Evolutionary conservation across 2,113 vertebrate species (phyloP).

Genomic region (Limnothrissa miodon): DNA sequence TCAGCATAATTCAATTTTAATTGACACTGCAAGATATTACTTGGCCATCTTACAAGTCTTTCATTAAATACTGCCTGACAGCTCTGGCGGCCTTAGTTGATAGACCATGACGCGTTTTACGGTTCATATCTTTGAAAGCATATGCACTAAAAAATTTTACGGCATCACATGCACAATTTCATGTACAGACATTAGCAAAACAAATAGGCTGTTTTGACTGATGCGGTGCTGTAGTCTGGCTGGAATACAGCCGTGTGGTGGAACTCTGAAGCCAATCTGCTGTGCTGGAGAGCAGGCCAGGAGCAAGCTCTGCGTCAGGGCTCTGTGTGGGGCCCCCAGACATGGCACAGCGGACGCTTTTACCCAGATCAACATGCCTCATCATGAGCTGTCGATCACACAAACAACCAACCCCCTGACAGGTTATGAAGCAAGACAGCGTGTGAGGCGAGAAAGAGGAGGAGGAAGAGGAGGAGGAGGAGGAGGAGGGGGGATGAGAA

Average conservation of each 20-base stretch:
- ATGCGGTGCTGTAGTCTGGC: not conserved
- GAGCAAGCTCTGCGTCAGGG: not conserved
- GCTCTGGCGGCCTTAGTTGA: not conserved
- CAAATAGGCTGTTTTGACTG: not conserved
- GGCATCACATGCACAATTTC: not conserved
- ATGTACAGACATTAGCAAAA: not conserved
- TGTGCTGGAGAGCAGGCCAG: not conserved
- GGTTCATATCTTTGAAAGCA: not conserved
- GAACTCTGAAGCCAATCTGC: not conserved
- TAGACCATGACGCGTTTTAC: not conserved
- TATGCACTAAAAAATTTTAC: not conserved
- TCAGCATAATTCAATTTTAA: not conserved
- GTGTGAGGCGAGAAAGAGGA: not conserved
- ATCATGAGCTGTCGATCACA: slow-evolving; percentile 11
- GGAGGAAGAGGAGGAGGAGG: not conserved
- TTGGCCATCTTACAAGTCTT: not conserved
- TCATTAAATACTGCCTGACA: not conserved
- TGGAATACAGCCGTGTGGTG: not conserved
- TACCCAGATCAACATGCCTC: not conserved
- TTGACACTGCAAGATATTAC: not conserved
- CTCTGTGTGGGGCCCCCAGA: not conserved
- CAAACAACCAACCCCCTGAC: not conserved
- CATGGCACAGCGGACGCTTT: not conserved
- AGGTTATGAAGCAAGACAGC: not conserved
- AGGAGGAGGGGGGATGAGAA: no score